Conservation (phyloP, 1,140 invertebrate genomes). For the Heliconius nattereri region DNA sequence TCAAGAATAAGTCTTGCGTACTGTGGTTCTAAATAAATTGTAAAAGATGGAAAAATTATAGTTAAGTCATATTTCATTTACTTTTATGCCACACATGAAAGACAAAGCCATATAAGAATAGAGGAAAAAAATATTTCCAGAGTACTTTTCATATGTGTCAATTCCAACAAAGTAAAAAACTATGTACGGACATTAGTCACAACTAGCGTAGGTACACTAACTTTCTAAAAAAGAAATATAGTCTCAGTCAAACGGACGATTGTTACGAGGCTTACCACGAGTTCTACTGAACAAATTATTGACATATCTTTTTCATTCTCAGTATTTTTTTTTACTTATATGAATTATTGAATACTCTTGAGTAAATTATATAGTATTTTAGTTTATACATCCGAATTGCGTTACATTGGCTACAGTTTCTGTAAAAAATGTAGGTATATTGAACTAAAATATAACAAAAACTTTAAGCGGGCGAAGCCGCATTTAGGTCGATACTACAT, state of each 20-base stretch:
- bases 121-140: background rate
- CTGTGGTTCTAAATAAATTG: background rate
- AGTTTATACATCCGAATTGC: too few relatives aligned
- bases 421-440: too few relatives aligned
- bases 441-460: too few relatives aligned
- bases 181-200: constrained; percentile 45
- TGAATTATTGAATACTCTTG: background rate
- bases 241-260: constrained; percentile 46
- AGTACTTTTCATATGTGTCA: constrained; percentile 14
- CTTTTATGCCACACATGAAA: background rate
- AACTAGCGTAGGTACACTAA: constrained; percentile 54
- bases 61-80: background rate
- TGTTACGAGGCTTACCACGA: constrained; percentile 35
- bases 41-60: background rate
- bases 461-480: too few relatives aligned
- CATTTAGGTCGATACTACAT: too few relatives aligned
- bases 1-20: background rate
- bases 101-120: background rate
- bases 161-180: constrained; percentile 21
- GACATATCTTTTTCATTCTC: background rate
- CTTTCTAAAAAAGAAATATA: constrained; percentile 51
- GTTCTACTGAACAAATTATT: constrained; percentile 3
- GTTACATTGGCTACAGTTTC: too few relatives aligned
- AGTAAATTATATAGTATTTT: too few relatives aligned
- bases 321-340: background rate